A percentile compares a stretch with the other conserved stretches of the same genome.
phyloP scores from a whole-genome alignment of 1,140 invertebrate genomes.

The Aphelinus certus region DNA sequence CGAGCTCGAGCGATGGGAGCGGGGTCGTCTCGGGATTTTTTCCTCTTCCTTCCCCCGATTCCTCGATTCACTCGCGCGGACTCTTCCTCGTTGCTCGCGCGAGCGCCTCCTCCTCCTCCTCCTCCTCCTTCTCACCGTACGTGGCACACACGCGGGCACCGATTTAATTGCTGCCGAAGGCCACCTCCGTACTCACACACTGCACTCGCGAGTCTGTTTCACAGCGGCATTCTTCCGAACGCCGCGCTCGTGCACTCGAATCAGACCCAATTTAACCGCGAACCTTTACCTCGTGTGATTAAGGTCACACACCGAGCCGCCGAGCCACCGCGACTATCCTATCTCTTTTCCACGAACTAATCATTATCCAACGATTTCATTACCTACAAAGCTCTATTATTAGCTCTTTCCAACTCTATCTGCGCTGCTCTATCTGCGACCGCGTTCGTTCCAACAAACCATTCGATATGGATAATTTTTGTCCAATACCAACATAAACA shows the following conservation, averaged over 20 bases:
- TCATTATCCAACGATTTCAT: slow-evolving; percentile 14
- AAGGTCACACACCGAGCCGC: neutral
- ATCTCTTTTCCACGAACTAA: neutral
- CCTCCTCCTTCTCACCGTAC: neutral
- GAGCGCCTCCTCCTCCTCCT: too few species aligned
- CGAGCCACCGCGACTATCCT: too few species aligned
- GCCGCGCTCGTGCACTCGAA: neutral
- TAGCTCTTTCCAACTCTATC: too few species aligned
- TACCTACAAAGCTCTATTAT: neutral
- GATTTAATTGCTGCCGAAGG: slow-evolving; percentile 17
- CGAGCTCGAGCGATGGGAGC: neutral
- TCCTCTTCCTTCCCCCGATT: neutral
- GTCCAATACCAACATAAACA: too few species aligned
- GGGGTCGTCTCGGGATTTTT: neutral
- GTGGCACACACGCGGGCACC: neutral
- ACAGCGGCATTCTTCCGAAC: neutral
- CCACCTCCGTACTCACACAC: too few species aligned
- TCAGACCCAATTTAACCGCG: slow-evolving; percentile 21
- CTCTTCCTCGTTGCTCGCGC: too few species aligned
- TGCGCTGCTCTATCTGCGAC: too few species aligned
- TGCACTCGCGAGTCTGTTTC: neutral
- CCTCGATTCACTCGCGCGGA: neutral
- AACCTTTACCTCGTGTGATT: slow-evolving; percentile 14
- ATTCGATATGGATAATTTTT: too few species aligned
- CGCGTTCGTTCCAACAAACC: too few species aligned